Base-by-base conservation (phyloP, 2,888 invertebrate species). In the Pheosia gnoma region DNA sequence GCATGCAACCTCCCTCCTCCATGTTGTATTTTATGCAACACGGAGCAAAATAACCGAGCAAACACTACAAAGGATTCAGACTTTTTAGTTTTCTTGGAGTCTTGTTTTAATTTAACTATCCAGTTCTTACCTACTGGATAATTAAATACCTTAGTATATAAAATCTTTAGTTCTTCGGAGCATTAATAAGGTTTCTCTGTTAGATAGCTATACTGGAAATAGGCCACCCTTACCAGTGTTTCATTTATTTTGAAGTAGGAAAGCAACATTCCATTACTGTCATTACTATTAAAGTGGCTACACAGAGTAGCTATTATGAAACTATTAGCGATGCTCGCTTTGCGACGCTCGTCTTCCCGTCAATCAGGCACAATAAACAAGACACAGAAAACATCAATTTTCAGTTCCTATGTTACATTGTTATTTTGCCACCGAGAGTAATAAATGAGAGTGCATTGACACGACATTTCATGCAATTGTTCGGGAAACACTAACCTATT, bases 1-100 rank as follows among this genome's bases (percentile, higher is more conserved):
- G 82, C 75, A 80, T 73, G 62, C 65, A 54, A 59, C 61, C 51
- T 61, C 62, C 62, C 63, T 57, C 61, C 52, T 62, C 61, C 25
- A 25, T 25, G 25, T 62, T 51, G 54, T 69, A 62, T 68, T 64
- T 70, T 59, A 65, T 66, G 47, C 61, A 64, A 53, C 58, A 7
- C 13, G 41, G 25, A 49, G 13, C 60, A 63, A 37, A 59, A 59
- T 60, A 53, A 36, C 37, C 37, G 9, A 53, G 37, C 37, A 8
- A 36, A 37, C 36, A 37, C 4, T 11, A 11, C 51, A 25, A 9
- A 51, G 25, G n/a, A 6, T 9, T 25, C 51, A 2, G 51, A 8
- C 51, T 3, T 13, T 47, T 47, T 47, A 25, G 25, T 25, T 47
- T n/a, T 9, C 4, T 47, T 51, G 7, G 51, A 3, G 51, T 25